phyloP scores from a whole-genome alignment of 1,140 invertebrate species.

The Sitobion miscanthi region DNA sequence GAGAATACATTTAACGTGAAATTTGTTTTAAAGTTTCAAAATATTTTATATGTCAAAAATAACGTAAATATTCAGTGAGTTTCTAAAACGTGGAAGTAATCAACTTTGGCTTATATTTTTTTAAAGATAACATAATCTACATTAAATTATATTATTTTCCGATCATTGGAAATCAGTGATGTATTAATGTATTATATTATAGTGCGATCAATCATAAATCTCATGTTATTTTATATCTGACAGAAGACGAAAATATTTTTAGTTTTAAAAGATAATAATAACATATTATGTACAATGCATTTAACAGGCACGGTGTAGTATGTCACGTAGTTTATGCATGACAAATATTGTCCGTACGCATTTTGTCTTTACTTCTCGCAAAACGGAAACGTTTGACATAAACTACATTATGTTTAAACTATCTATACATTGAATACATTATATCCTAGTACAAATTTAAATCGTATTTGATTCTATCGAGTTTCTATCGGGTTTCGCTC shows the following conservation, averaged over 20 bases:
- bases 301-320: background rate
- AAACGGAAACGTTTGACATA: background rate
- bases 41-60: background rate
- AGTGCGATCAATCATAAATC: background rate
- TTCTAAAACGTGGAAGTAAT: background rate
- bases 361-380: background rate
- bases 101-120: background rate
- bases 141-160: background rate
- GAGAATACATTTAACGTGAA: background rate
- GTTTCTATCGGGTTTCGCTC: too few relatives aligned
- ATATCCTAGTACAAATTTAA: too few relatives aligned
- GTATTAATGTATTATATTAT: background rate
- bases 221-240: background rate
- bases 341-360: background rate
- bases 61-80: background rate
- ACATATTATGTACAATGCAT: background rate
- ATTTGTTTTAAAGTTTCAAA: background rate
- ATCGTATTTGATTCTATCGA: too few relatives aligned
- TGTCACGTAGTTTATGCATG: background rate
- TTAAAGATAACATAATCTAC: background rate
- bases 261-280: background rate
- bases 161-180: background rate
- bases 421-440: too few relatives aligned
- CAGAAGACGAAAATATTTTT: too few relatives aligned
- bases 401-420: too few relatives aligned